Evolutionary conservation across 2,113 vertebrate species (phyloP).

Genomic region (Sinocyclocheilus rhinocerous): DNA sequence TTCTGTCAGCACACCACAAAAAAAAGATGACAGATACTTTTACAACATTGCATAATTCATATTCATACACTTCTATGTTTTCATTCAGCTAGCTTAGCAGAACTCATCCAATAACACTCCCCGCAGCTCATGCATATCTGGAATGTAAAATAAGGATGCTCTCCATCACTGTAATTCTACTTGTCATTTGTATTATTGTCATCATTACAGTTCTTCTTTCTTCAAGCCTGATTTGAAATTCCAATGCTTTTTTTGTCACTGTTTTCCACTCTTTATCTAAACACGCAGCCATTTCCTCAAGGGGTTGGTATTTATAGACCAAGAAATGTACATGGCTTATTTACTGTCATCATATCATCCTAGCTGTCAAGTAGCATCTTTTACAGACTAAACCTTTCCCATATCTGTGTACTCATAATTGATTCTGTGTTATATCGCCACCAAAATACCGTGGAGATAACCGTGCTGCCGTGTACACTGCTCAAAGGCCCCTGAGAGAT

Average conservation of each 20-base stretch:
- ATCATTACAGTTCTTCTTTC: slow-evolving; percentile 56
- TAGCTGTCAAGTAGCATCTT: slow-evolving; percentile 73
- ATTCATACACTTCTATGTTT: neutral
- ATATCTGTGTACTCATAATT: slow-evolving; percentile 78
- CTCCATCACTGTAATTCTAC: slow-evolving; percentile 18
- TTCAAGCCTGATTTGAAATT: slow-evolving; percentile 62
- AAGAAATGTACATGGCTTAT: slow-evolving; percentile 66
- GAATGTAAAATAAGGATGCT: neutral
- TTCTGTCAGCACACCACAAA: neutral
- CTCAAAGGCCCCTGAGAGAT: slow-evolving; percentile 68
- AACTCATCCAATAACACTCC: neutral
- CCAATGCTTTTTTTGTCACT: slow-evolving; percentile 54
- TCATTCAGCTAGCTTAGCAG: slow-evolving; percentile 5
- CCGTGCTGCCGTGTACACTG: slow-evolving; percentile 63
- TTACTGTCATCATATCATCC: slow-evolving; percentile 73
- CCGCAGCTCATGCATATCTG: slow-evolving; percentile 9
- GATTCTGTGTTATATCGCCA: slow-evolving; percentile 77
- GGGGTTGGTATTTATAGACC: slow-evolving; percentile 71
- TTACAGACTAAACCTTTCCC: slow-evolving; percentile 71
- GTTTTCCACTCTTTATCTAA: slow-evolving; percentile 66
- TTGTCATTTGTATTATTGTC: slow-evolving; percentile 58
- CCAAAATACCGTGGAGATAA: slow-evolving; percentile 76
- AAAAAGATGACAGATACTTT: slow-evolving; percentile 1
- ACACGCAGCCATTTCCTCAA: slow-evolving; percentile 68
- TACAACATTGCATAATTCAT: slow-evolving; percentile 2